These are phyloP conservation scores for Tiphia femorata DNA, from an alignment of 2,888 invertebrate genomes.

Conservation along the genomic window DNA sequence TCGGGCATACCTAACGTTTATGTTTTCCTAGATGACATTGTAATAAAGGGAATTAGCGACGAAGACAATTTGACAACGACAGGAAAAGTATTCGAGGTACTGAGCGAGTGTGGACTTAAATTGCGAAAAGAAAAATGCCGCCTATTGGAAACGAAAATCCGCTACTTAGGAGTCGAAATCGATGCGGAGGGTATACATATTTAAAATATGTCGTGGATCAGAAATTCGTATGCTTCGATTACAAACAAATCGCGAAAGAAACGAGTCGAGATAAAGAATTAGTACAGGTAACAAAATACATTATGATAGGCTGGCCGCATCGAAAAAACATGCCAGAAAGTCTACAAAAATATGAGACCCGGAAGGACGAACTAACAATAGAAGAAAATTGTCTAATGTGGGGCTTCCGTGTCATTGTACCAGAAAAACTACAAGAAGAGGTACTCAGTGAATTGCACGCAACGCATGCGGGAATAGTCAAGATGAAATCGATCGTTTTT, in stretches of 20 bases:
- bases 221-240: too few species aligned
- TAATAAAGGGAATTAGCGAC: not conserved
- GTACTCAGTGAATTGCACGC: slow-evolving; percentile 38
- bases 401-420: too few species aligned
- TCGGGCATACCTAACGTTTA: not conserved
- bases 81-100: not conserved
- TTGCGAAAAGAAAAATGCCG: not conserved
- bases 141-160: not conserved
- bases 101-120: not conserved
- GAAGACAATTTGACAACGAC: not conserved
- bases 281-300: too few species aligned
- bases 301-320: too few species aligned
- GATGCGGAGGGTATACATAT: not conserved
- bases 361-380: too few species aligned
- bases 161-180: not conserved
- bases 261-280: too few species aligned
- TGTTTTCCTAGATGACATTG: not conserved
- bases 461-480: slow-evolving; percentile 40
- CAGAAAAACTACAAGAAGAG: too few species aligned
- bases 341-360: too few species aligned
- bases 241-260: too few species aligned
- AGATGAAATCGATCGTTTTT: slow-evolving; percentile 41
- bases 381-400: too few species aligned
- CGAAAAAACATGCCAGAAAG: too few species aligned
- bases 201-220: too few species aligned